Conservation (phyloP, 1,140 invertebrate species). For the Scaptodrosophila lebanonensis region DNA sequence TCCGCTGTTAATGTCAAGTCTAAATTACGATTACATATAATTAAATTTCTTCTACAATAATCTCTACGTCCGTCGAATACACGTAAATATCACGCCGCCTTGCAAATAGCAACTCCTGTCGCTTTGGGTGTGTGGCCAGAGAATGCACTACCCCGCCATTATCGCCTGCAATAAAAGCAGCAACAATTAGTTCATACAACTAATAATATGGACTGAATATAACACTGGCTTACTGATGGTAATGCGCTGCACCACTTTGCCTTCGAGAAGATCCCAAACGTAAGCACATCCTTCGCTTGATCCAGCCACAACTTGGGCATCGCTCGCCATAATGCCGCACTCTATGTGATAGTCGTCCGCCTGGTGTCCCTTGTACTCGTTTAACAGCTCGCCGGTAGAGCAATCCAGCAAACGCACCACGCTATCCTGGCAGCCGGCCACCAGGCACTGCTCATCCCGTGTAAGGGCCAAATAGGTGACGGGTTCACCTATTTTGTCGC, state of each 20-base stretch:
- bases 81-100: constrained; percentile 83
- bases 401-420: constrained; percentile 93
- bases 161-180: constrained; percentile 49
- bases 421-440: constrained; percentile 90
- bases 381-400: constrained; percentile 88
- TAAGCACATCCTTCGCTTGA: constrained; percentile 91
- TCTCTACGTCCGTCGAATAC: constrained; percentile 77
- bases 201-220: background rate
- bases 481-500: constrained; percentile 91
- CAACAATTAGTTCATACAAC: constrained; percentile 5
- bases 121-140: constrained; percentile 84
- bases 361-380: constrained; percentile 87
- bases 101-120: constrained; percentile 83
- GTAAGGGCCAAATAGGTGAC: constrained; percentile 87
- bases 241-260: constrained; percentile 81
- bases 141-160: constrained; percentile 81
- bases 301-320: constrained; percentile 91
- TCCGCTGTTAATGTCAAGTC: no score
- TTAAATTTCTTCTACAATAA: constrained; percentile 58
- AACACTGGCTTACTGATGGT: constrained; percentile 65
- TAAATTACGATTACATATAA: background rate
- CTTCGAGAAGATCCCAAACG: constrained; percentile 92
- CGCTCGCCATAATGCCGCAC: constrained; percentile 88
- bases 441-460: constrained; percentile 82
- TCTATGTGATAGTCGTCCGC: constrained; percentile 90